Conservation (phyloP, 2,113 vertebrate species). For the Stictonetta naevosa region DNA sequence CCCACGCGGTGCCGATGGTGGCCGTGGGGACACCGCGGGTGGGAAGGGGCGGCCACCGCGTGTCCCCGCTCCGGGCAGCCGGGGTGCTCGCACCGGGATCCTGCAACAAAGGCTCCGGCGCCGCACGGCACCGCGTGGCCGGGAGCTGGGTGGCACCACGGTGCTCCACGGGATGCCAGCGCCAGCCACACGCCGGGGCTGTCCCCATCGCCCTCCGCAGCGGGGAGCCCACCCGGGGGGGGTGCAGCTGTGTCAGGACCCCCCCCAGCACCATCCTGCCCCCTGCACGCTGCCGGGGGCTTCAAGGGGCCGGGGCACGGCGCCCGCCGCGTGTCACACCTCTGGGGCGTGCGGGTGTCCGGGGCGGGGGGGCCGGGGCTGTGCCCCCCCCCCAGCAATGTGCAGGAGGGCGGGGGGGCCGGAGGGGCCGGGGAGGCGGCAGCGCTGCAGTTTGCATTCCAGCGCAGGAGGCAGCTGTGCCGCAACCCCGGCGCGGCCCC, state of each 20-base stretch:
- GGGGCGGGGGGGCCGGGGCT: not conserved
- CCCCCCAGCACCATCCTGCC: rapidly evolving
- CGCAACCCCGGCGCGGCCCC: not conserved
- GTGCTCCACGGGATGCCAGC: too few species aligned
- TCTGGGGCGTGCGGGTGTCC: rapidly evolving
- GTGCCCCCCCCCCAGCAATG: rapidly evolving
- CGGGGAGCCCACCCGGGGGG: too few species aligned
- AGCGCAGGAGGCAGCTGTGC: slow-evolving; percentile 50
- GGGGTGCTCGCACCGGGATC: not conserved
- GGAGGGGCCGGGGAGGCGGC: rapidly evolving
- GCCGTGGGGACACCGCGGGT: not conserved
- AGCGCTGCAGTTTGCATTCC: not conserved
- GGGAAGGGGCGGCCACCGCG: too few species aligned
- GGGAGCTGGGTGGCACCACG: too few species aligned
- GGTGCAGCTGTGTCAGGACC: not conserved
- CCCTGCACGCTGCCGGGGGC: rapidly evolving
- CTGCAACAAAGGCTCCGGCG: not conserved
- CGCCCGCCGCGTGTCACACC: rapidly evolving
- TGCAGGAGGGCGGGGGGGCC: rapidly evolving
- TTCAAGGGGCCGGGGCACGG: too few species aligned
- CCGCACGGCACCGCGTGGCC: too few species aligned
- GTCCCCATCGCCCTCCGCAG: rapidly evolving
- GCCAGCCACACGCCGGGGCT: too few species aligned
- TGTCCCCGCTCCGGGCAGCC: too few species aligned
- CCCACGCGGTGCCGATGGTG: not conserved